A percentile compares a stretch with the other conserved stretches of the same genome.
Evolutionary conservation across 2,113 vertebrate genomes (phyloP).

Genomic region (Isurus oxyrinchus): DNA sequence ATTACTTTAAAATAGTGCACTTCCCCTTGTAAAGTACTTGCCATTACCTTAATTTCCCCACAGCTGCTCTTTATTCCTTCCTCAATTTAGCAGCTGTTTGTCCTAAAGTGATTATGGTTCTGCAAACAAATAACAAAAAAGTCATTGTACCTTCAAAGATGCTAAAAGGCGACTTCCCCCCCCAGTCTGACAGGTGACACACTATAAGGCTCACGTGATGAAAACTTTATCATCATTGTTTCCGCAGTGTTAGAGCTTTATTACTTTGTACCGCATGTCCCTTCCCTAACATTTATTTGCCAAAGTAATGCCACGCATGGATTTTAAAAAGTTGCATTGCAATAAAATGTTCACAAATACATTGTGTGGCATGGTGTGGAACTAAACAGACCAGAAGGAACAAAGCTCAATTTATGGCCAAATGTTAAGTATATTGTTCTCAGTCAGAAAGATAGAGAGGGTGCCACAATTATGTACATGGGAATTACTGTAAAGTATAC

Average conservation of each 20-base stretch:
- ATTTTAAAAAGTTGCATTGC: neutral
- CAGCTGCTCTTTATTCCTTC: neutral
- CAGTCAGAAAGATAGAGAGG: neutral
- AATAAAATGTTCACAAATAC: neutral
- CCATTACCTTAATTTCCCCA: conserved; percentile 8
- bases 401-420: neutral
- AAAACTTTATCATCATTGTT: neutral
- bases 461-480: neutral
- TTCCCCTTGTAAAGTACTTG: neutral
- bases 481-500: neutral
- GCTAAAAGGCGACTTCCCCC: neutral
- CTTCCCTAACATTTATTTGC: neutral
- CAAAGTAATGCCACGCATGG: neutral
- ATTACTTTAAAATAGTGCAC: neutral
- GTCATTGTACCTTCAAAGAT: neutral
- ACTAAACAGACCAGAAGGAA: neutral
- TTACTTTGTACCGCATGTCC: neutral
- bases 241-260: neutral
- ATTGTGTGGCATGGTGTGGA: neutral
- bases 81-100: conserved; percentile 15
- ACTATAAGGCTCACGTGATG: neutral
- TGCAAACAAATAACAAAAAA: neutral
- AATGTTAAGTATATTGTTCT: neutral
- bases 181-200: neutral
- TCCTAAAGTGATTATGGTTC: neutral